A percentile compares a stretch with the other conserved stretches of the same genome.
phyloP scores from a whole-genome alignment of 2,888 invertebrate genomes.

The Artemia sinica region DNA sequence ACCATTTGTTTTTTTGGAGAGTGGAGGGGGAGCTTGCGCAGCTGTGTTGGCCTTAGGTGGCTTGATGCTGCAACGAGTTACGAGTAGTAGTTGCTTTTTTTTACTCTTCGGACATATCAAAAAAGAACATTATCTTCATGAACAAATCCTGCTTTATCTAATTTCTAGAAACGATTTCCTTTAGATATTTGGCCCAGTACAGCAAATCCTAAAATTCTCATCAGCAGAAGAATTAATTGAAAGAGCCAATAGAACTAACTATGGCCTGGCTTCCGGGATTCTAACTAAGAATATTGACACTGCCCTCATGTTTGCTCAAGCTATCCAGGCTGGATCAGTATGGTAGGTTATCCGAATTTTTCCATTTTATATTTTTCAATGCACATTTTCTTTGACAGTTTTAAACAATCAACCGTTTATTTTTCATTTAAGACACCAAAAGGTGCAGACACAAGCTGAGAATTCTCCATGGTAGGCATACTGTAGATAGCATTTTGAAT shows the following conservation, averaged over 20 bases:
- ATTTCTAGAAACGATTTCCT: constrained; percentile 14
- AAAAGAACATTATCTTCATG: constrained; percentile 11
- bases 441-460: too few relatives aligned
- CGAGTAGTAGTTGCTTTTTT: too few relatives aligned
- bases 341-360: constrained; percentile 40
- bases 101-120: neutral
- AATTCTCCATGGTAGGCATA: too few relatives aligned
- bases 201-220: constrained; percentile 63
- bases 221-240: constrained; percentile 57
- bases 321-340: constrained; percentile 60
- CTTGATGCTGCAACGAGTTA: too few relatives aligned
- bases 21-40: too few relatives aligned
- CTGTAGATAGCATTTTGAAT: too few relatives aligned
- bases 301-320: constrained; percentile 52
- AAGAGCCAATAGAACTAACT: constrained; percentile 58
- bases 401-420: too few relatives aligned
- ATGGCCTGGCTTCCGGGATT: constrained; percentile 65
- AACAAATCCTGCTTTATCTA: constrained; percentile 1
- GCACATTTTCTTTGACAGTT: neutral
- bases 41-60: too few relatives aligned
- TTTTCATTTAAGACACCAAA: too few relatives aligned
- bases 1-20: neutral
- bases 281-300: constrained; percentile 60
- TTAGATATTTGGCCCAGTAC: constrained; percentile 78
- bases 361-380: constrained; percentile 27